Base-by-base conservation (phyloP, 1,140 invertebrate species). In the Limonius californicus region DNA sequence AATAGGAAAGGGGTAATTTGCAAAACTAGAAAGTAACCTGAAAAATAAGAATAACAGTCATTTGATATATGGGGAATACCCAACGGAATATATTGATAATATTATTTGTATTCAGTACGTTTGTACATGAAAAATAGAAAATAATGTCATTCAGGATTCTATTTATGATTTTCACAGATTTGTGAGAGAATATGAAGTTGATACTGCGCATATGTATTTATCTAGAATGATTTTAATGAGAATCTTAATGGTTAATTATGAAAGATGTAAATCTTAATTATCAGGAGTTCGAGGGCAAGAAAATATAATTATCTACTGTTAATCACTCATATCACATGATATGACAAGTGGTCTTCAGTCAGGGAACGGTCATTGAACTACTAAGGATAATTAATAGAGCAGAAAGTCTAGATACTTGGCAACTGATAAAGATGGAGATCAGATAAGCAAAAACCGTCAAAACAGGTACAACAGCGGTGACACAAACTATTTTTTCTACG, bases 191-290 rank as follows among this genome's bases (percentile, higher is more conserved):
- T 39, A 39, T 39, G 11, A 27, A 27, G 23, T 4, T 27, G 3
- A 27, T 27, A 9, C 23, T 27, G 23, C 23, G 23, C 23, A 27
- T 27, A 39, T 39, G n/a, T 39, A 2, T 39, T 39, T 39, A 39
- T 39, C 35, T 12, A n/a, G 35, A 39, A 39, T 14, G 35, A 39
- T 39, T 50, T 50, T 50, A 50, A 50, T 50, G 45, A 50, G 45
- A 50, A 50, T 19, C 20, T 19, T 50, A 50, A 50, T 50, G 45
- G 9, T 16, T 50, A 50, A 50, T 50, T 50, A 57, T 62, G 54
- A 30, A 62, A 61, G 60, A 62, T 62, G 54, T 62, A 57, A 47
- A 62, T 62, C 60, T 62, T 62, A 62, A 62, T 62, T 62, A 62
- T 62, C 54, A 21, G 23, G 19, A 55, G 60, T 62, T 62, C 60